A percentile compares a stretch with the other conserved stretches of the same genome.
Conservation (phyloP, 2,888 invertebrate species). For the Ganaspis brasiliensis region DNA sequence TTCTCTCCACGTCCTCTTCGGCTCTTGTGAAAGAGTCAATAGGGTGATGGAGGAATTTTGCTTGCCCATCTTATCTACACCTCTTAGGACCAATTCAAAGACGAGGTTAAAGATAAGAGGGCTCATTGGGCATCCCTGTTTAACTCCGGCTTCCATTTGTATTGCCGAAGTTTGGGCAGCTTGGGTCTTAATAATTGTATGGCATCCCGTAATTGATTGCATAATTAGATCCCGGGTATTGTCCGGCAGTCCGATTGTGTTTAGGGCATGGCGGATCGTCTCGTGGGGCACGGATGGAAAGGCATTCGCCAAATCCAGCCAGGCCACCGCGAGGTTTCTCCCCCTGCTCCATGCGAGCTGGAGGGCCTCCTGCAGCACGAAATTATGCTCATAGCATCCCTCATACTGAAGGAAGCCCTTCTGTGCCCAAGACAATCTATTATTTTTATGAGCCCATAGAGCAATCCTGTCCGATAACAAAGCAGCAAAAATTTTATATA, state of each 20-base stretch:
- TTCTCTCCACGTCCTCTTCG: slow-evolving; percentile 36
- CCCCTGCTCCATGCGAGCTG: slow-evolving; percentile 58
- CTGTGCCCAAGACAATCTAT: slow-evolving; percentile 68
- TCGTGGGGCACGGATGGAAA: slow-evolving; percentile 75
- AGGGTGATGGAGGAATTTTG: slow-evolving; percentile 7
- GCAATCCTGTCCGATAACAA: slow-evolving; percentile 48
- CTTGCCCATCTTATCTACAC: background rate
- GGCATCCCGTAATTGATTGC: background rate
- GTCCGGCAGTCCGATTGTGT: slow-evolving; percentile 47
- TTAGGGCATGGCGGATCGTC: slow-evolving; percentile 62
- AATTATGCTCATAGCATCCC: slow-evolving; percentile 75
- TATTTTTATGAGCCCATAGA: slow-evolving; percentile 58
- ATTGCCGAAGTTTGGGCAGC: slow-evolving; percentile 53
- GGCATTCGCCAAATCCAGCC: slow-evolving; percentile 77
- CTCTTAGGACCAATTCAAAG: slow-evolving; percentile 64
- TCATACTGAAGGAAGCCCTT: slow-evolving; percentile 76
- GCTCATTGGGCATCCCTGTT: slow-evolving; percentile 73
- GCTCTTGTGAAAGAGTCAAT: slow-evolving; percentile 7
- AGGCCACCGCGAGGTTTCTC: slow-evolving; percentile 67
- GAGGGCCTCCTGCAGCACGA: slow-evolving; percentile 69
- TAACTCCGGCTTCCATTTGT: slow-evolving; percentile 67
- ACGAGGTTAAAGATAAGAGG: slow-evolving; percentile 74
- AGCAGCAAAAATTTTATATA: slow-evolving; percentile 52
- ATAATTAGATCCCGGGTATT: background rate
- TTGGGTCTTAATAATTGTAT: background rate